Conservation (phyloP, 2,797 vertebrate genomes). For the Myripristis jacobus region DNA sequence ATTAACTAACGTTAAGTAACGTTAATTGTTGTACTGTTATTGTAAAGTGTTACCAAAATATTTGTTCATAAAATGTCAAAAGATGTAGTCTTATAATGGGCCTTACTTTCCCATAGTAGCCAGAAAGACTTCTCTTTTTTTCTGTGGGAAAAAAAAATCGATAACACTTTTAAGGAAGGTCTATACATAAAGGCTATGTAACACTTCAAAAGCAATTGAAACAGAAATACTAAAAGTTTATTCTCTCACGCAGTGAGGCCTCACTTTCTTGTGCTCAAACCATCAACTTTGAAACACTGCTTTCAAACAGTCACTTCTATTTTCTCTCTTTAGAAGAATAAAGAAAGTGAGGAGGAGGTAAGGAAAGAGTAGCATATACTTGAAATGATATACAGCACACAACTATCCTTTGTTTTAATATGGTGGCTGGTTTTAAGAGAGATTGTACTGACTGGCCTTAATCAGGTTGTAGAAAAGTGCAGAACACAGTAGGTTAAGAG, state of each 20-base stretch:
- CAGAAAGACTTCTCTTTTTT: slow-evolving; percentile 10
- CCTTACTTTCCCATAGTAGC: slow-evolving; percentile 30
- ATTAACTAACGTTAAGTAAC: no score
- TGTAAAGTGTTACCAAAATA: no score
- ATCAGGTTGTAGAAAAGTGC: slow-evolving; percentile 50
- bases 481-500: slow-evolving; percentile 31
- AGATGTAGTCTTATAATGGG: slow-evolving; percentile 47
- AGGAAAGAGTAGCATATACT: slow-evolving; percentile 35
- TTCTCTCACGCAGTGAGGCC: slow-evolving; percentile 12
- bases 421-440: slow-evolving; percentile 38
- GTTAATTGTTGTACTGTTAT: no score
- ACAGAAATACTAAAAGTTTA: slow-evolving; percentile 30
- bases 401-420: slow-evolving; percentile 31
- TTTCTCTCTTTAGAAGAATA: slow-evolving; percentile 21
- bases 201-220: slow-evolving; percentile 63
- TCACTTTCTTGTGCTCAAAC: slow-evolving; percentile 41
- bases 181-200: slow-evolving; percentile 48
- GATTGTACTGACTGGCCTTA: slow-evolving; percentile 56
- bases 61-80: slow-evolving; percentile 58
- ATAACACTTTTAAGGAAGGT: slow-evolving; percentile 51
- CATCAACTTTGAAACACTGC: slow-evolving; percentile 18
- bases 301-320: slow-evolving; percentile 1
- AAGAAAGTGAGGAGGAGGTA: slow-evolving; percentile 6
- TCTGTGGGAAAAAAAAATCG: slow-evolving; percentile 34
- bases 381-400: slow-evolving; percentile 48